Evolutionary conservation across 2,797 vertebrate species (phyloP).

Genomic region (Paedocypris micromegethes): DNA sequence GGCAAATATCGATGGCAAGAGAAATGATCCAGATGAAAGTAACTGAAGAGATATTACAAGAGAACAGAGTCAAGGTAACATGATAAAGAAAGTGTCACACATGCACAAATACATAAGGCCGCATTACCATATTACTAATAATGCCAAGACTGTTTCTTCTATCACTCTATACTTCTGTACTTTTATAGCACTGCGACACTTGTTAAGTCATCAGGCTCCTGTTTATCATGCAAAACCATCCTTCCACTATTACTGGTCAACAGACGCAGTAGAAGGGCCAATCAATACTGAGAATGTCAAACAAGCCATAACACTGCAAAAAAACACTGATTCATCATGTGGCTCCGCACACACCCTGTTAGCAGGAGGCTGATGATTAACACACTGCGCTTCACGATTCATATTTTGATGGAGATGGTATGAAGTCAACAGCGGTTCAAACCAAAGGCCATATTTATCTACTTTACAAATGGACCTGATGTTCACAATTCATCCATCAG

Average conservation of each 20-base stretch:
- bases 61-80: too few relatives aligned
- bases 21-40: too few relatives aligned
- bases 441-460: background rate
- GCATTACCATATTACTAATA: too few relatives aligned
- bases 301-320: constrained; percentile 33
- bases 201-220: constrained; percentile 56
- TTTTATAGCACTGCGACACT: constrained; percentile 48
- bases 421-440: background rate
- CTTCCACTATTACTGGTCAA: constrained; percentile 35
- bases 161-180: constrained; percentile 27
- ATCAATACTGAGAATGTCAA: constrained; percentile 45
- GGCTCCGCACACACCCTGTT: constrained; percentile 18
- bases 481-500: too few relatives aligned
- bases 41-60: too few relatives aligned
- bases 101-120: too few relatives aligned
- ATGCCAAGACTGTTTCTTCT: constrained; percentile 10
- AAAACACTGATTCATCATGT: constrained; percentile 34
- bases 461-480: background rate
- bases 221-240: constrained; percentile 52
- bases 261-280: constrained; percentile 27
- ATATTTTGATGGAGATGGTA: background rate
- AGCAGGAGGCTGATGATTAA: constrained; percentile 14
- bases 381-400: background rate
- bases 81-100: too few relatives aligned
- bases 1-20: too few relatives aligned